Percentiles rank a stretch among this genome's conserved stretches.
Evolutionary conservation across 2,797 vertebrate genomes (phyloP).

Genomic region (Intellagama lesueurii): DNA sequence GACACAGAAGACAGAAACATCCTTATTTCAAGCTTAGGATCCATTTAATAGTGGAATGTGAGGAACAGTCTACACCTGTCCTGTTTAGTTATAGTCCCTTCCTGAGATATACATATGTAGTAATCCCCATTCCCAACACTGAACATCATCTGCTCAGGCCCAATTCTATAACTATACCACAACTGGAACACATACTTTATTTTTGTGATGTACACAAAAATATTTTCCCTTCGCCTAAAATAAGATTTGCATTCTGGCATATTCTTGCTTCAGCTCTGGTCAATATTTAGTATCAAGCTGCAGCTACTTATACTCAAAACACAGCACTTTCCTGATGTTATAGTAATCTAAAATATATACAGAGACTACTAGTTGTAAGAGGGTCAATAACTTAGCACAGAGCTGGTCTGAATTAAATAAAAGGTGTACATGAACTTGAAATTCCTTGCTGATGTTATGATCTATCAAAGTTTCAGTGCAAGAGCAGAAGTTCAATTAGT

Average conservation of each 20-base stretch:
- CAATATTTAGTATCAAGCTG: background rate
- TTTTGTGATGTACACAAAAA: background rate
- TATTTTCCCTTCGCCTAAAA: background rate
- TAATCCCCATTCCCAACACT: background rate
- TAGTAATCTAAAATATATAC: background rate
- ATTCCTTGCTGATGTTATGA: too few species aligned
- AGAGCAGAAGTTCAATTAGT: background rate
- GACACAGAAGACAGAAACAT: constrained; percentile 76
- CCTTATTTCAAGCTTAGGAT: constrained; percentile 62
- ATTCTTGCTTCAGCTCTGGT: background rate
- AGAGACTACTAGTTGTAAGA: background rate
- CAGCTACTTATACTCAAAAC: background rate
- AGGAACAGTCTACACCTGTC: constrained; percentile 30
- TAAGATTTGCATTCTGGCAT: background rate
- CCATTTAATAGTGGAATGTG: background rate
- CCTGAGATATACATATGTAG: background rate
- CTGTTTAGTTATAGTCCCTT: background rate
- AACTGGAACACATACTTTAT: background rate
- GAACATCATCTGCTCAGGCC: background rate
- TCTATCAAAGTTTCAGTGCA: background rate
- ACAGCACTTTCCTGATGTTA: background rate
- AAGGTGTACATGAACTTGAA: background rate
- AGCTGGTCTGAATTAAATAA: background rate
- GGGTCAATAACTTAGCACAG: background rate
- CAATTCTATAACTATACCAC: background rate